Base-by-base conservation (phyloP, 2,888 invertebrate species). In the Meiosimyza platycephala region DNA sequence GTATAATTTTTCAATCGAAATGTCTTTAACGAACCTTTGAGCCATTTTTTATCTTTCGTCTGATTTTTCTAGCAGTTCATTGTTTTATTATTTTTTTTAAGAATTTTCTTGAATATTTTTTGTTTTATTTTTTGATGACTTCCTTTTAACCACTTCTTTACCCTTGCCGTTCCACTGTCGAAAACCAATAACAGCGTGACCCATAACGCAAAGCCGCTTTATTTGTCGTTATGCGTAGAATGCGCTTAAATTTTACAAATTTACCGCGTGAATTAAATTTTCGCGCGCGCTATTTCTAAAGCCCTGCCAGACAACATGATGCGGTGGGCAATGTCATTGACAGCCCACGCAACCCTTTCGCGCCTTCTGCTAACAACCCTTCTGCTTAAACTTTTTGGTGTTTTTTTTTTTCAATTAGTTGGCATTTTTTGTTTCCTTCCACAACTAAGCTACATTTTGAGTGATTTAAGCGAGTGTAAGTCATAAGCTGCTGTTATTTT, bases 221-320 rank as follows among this genome's bases (percentile, higher is more conserved):
- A 70, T 67, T 69, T 52, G 57, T 59, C 9, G 40, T 28, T 11
- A n/a, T 15, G 60, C 65, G 18, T 11, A 57, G n/a, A 18, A 68
- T 59, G 51, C 69, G 69, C 40, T 13, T 51, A 33, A 52, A 12
- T 12, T n/a, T 70, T 60, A 62, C 51, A 70, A 70, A 62, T 78
- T 78, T 81, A 80, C 74, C 78, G 80, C 83, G 82, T 79, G 82
- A 83, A 84, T 82, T 82, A 79, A 80, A 82, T 82, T 81, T 80
- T 79, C 80, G 83, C 80, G 82, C 60, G 28, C 40, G 60, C n/a
- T 6, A 40, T 40, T 40, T 40, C 40, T 40, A 40, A 40, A 40
- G 40, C 9, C 9, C 51, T 16, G 51, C 50, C 28, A 5, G n/a
- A 22, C 16, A 57, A 28, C 18, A 22, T 57, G 57, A 7, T 3